Conservation (phyloP, 2,113 vertebrate genomes). For the Hemiscyllium ocellatum region DNA sequence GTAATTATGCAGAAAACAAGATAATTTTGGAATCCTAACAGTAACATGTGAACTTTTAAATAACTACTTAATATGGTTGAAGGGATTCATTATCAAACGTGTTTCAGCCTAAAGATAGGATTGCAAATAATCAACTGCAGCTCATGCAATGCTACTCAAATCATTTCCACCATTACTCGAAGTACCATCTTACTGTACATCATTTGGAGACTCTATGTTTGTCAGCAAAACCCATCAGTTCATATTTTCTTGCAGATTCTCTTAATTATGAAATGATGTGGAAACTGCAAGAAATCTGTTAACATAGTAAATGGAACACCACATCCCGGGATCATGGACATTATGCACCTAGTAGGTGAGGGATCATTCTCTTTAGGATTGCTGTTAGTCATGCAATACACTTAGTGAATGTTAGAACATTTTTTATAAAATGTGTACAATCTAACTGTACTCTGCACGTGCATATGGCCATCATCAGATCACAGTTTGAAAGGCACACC, state of each 20-base stretch:
- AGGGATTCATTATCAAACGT: neutral
- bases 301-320: too few species aligned
- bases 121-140: neutral
- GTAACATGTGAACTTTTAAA: neutral
- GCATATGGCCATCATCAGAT: neutral
- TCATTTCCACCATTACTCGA: neutral
- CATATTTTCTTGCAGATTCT: neutral
- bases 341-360: neutral
- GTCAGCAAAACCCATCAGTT: neutral
- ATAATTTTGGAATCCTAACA: neutral
- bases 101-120: neutral
- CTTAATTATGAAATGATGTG: too few species aligned
- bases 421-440: neutral
- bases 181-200: neutral
- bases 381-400: neutral
- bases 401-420: neutral
- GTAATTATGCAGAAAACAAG: neutral
- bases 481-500: too few species aligned
- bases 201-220: neutral
- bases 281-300: neutral
- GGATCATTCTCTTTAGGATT: neutral
- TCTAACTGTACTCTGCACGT: neutral
- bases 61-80: neutral
- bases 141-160: neutral
- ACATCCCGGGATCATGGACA: neutral